Evolutionary conservation across 1,140 invertebrate genomes (phyloP).

Genomic region (Trichonephila clavata): DNA sequence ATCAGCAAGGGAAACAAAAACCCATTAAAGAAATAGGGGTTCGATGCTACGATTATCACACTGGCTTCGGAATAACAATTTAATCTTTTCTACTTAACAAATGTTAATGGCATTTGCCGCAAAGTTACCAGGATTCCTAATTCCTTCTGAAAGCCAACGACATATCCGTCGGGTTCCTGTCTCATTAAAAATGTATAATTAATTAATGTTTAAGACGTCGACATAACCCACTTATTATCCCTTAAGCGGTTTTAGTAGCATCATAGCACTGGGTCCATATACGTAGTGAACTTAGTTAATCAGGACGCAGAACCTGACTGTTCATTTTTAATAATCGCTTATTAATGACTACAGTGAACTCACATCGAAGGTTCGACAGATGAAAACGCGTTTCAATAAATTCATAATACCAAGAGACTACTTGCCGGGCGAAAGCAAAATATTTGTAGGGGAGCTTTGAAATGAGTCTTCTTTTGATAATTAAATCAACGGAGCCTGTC

Average conservation of each 20-base stretch:
- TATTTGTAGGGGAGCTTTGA: neutral
- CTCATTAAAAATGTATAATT: slow-evolving; percentile 68
- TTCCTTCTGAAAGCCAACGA: slow-evolving; percentile 36
- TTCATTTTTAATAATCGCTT: slow-evolving; percentile 71
- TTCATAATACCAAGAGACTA: slow-evolving; percentile 28
- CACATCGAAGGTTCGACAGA: slow-evolving; percentile 33
- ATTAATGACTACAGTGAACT: slow-evolving; percentile 64
- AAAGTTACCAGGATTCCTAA: neutral
- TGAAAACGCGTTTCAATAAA: slow-evolving; percentile 54
- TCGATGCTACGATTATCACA: slow-evolving; percentile 20
- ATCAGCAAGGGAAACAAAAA: slow-evolving; percentile 40
- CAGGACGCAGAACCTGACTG: slow-evolving; percentile 53
- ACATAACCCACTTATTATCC: slow-evolving; percentile 64
- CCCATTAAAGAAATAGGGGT: slow-evolving; percentile 51
- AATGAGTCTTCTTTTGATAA: neutral
- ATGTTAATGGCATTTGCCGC: slow-evolving; percentile 4
- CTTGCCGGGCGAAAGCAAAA: slow-evolving; percentile 6
- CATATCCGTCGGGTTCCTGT: slow-evolving; percentile 8
- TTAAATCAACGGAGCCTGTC: neutral
- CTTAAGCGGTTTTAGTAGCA: slow-evolving; percentile 65
- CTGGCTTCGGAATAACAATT: slow-evolving; percentile 29
- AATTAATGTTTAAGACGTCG: slow-evolving; percentile 73
- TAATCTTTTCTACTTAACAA: slow-evolving; percentile 34
- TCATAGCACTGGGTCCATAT: neutral
- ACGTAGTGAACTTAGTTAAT: slow-evolving; percentile 60